These are phyloP conservation scores for Willowsia nigromaculata DNA, from an alignment of 2,888 invertebrate genomes.

Conservation along the genomic window DNA sequence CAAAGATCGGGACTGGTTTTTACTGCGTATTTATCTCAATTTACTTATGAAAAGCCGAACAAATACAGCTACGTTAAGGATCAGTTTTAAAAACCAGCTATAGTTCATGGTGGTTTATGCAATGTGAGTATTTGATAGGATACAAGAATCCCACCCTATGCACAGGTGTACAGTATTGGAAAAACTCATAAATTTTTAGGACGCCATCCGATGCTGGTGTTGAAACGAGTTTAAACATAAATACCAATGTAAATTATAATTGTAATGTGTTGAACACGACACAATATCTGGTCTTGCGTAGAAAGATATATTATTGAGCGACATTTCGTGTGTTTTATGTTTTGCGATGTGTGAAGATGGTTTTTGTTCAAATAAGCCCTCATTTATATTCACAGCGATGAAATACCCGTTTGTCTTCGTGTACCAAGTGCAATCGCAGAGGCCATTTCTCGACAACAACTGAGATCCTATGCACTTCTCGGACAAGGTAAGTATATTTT, in stretches of 20 bases:
- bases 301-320: conserved; percentile 13
- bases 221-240: conserved; percentile 20
- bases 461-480: conserved; percentile 92
- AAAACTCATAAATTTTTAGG: neutral
- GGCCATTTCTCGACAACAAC: conserved; percentile 93
- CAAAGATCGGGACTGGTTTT: neutral
- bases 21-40: neutral
- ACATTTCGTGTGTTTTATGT: conserved; percentile 15
- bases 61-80: neutral
- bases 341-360: conserved; percentile 20
- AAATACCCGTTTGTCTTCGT: conserved; percentile 93
- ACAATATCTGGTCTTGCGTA: neutral
- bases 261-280: conserved; percentile 36
- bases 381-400: conserved; percentile 85
- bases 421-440: conserved; percentile 92
- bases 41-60: neutral
- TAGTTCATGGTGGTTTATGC: too few relatives aligned
- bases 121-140: neutral
- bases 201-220: neutral
- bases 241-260: conserved; percentile 23
- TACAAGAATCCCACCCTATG: too few relatives aligned
- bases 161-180: neutral
- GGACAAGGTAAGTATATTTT: conserved; percentile 84
- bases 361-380: conserved; percentile 53
- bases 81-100: neutral